Evolutionary conservation across 2,888 invertebrate genomes (phyloP), one percentile per base, ranked within the genome.

Genomic region (Salticus scenicus): DNA sequence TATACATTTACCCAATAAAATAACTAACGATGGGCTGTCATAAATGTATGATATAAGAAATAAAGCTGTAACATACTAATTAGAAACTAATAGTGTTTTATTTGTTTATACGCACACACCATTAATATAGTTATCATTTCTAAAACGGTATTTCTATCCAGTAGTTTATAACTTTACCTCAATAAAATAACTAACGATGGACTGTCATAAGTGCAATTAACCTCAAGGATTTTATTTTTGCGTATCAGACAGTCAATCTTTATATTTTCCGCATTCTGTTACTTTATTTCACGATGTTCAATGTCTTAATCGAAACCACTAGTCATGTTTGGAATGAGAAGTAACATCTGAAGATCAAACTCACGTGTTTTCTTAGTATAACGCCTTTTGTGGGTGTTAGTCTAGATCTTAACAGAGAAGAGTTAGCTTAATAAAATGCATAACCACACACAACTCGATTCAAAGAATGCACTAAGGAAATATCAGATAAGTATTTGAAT

Each of bases 271-370:
- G 57, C 20, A 57, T 57, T 57, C 57, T 57, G 24, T 57, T 17
- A 5, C 17, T 57, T 57, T 57, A 57, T 57, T 57, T 57, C 57
- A 57, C 57, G 57, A 57, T 57, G 20, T 12, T 12, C 17, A 57
- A 57, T 57, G 57, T 57, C 57, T 57, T 57, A 57, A 57, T 57
- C 57, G 57, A 57, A 57, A 57, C 24, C 57, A 17, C 24, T 57
- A 24, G 20, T 57, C 4, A 57, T 57, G 24, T 57, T 57, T 24
- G 1, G 57, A 57, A 57, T 24, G 57, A 57, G 57, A 24, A 57
- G 24, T 57, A 20, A 24, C 24, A 20, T 4, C 24, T 37, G 20
- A 24, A 57, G 57, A 57, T 57, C 24, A 20, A 24, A 17, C 24
- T n/a, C 57, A 57, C 57, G 57, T 17, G 17, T 57, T 24, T 2